Evolutionary conservation across 2,113 vertebrate species (phyloP).

Genomic region (Parotia lawesii): DNA sequence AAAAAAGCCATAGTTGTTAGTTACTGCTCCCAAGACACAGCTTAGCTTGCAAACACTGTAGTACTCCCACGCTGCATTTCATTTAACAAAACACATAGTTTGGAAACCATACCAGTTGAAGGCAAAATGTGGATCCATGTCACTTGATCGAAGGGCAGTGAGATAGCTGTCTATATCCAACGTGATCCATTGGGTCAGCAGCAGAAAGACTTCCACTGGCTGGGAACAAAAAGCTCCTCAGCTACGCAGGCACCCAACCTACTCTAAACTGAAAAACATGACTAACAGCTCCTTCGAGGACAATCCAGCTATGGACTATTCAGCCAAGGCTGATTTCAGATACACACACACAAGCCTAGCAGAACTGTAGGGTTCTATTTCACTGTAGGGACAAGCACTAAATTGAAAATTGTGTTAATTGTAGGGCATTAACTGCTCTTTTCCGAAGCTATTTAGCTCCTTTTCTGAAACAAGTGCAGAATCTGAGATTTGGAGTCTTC

Average conservation of each 20-base stretch:
- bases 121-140: not conserved
- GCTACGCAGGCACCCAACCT: not conserved
- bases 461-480: not conserved
- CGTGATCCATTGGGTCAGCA: not conserved
- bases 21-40: slow-evolving; percentile 35
- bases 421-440: not conserved
- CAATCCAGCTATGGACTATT: not conserved
- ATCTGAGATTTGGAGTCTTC: not conserved
- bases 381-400: not conserved
- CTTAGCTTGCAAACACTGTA: slow-evolving; percentile 41
- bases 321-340: not conserved
- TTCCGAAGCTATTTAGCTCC: not conserved
- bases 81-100: not conserved
- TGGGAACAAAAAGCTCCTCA: not conserved
- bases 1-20: not conserved
- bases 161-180: not conserved
- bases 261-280: not conserved
- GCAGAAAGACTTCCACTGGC: not conserved
- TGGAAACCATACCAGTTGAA: not conserved
- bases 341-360: not conserved
- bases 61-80: slow-evolving; percentile 20
- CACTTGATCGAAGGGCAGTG: not conserved
- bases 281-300: not conserved
- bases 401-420: not conserved
- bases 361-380: not conserved